A percentile compares a stretch with the other conserved stretches of the same genome.
These are phyloP conservation scores for Etheostoma nigrum DNA, from an alignment of 2,797 vertebrate genomes.

Conservation along the genomic window DNA sequence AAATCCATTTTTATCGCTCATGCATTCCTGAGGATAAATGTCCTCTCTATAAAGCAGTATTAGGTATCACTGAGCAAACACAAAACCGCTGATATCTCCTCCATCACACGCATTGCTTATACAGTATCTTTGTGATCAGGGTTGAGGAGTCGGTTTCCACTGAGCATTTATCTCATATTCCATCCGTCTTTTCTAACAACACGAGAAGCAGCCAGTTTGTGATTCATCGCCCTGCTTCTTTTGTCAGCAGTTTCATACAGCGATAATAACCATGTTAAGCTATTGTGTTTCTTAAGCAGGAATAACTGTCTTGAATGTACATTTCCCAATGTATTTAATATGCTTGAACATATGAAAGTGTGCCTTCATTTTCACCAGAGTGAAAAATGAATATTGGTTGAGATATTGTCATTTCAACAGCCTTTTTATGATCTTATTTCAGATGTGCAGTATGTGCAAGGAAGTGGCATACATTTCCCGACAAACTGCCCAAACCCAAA, in stretches of 20 bases:
- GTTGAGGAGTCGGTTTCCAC: slow-evolving; percentile 31
- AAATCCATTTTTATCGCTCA: slow-evolving; percentile 70
- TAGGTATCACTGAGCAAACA: slow-evolving; percentile 66
- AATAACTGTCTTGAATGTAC: neutral
- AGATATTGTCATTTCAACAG: slow-evolving; percentile 20
- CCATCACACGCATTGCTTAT: slow-evolving; percentile 45
- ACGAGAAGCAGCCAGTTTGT: slow-evolving; percentile 33
- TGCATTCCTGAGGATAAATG: slow-evolving; percentile 71
- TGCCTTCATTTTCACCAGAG: slow-evolving; percentile 20
- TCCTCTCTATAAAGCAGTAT: slow-evolving; percentile 59
- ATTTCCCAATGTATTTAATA: neutral
- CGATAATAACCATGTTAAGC: slow-evolving; percentile 25
- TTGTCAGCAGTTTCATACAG: slow-evolving; percentile 33
- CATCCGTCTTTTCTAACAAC: slow-evolving; percentile 47
- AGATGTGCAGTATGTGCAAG: slow-evolving; percentile 34
- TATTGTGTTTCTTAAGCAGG: slow-evolving; percentile 5
- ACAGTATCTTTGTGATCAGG: slow-evolving; percentile 64
- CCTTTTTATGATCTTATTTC: slow-evolving; percentile 37
- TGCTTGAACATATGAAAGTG: neutral
- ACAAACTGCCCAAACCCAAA: slow-evolving; percentile 33
- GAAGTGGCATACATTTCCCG: slow-evolving; percentile 44
- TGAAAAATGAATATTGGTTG: slow-evolving; percentile 24
- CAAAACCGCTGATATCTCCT: slow-evolving; percentile 53
- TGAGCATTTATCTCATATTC: slow-evolving; percentile 64
- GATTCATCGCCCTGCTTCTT: slow-evolving; percentile 23